Percentiles rank a stretch among this genome's conserved stretches.
Conservation (phyloP, 2,113 vertebrate species). For the Rana temporaria region DNA sequence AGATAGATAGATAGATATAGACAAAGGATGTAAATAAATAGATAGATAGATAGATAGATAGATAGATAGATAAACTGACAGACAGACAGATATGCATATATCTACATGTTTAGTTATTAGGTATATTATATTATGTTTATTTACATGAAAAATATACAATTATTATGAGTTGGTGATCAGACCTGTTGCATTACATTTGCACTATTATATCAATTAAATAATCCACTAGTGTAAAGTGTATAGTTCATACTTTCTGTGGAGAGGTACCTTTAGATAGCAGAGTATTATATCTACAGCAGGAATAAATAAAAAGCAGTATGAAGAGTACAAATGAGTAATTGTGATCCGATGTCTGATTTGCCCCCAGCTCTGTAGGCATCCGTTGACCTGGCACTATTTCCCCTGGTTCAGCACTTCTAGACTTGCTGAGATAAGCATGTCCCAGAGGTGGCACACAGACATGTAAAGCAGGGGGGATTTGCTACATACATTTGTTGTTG, state of each 20-base stretch:
- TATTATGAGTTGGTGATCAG: too few species aligned
- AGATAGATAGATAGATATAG: too few species aligned
- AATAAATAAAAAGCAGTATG: conserved; percentile 16
- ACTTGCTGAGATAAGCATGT: conserved; percentile 61
- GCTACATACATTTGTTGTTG: conserved; percentile 42
- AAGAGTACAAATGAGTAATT: conserved; percentile 42
- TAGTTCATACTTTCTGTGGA: neutral
- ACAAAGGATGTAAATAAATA: too few species aligned
- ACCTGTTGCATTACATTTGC: too few species aligned
- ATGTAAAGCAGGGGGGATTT: conserved; percentile 47
- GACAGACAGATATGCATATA: too few species aligned
- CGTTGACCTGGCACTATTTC: conserved; percentile 56
- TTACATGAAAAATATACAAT: too few species aligned
- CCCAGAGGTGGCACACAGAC: conserved; percentile 51
- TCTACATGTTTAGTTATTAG: too few species aligned
- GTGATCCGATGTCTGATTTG: conserved; percentile 21
- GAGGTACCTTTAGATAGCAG: neutral
- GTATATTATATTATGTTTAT: too few species aligned
- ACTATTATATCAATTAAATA: too few species aligned
- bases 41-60: too few species aligned
- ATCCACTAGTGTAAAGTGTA: too few species aligned
- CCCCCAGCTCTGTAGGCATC: conserved; percentile 42
- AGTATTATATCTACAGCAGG: conserved; percentile 2
- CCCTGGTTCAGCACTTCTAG: conserved; percentile 59
- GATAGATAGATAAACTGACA: too few species aligned